Base-by-base conservation (phyloP, 2,113 vertebrate species). In the Aramus guarauna region DNA sequence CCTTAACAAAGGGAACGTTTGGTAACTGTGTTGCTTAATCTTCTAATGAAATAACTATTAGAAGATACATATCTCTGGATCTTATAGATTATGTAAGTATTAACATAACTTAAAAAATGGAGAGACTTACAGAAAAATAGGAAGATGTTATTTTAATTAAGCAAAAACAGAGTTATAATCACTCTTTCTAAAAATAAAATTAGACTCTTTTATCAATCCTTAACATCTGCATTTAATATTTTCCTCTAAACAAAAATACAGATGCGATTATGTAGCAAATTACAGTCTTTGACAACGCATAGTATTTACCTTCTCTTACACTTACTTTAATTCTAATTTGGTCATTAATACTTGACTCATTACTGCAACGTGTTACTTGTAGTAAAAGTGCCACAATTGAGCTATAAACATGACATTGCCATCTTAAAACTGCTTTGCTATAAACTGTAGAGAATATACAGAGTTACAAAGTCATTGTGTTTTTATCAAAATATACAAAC, bases 401-500 rank as follows among this genome's bases (percentile, higher is more conserved):
- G 97, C 97, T 97, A 98, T 97, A 98, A 98, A 97, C 86, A 97
- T 94, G 95, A 98, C 97, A 96, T 96, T 96, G 97, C 96, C 97
- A 96, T 98, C 96, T 98, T 98, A 98, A 98, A 98, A 98, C 88
- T 96, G 96, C 95, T 98, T 97, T 98, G 98, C 97, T 98, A 98
- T 98, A 98, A 98, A 98, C 95, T 98, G 98, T 98, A 98, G 96
- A 97, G 97, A 98, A 98, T 98, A 98, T 98, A 98, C 98, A 98
- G 97, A 97, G 97, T 98, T 98, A 98, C 97, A 98, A 98, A 98
- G 98, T 98, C 63, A 83, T 94, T 66, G 92, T 94, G 73, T 91
- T 97, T 96, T 97, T 97, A 98, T 98, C 97, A 98, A 98, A 98
- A 98, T 98, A 98, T 98, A 98, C 97, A 98, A 98, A 98, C 93